phyloP scores from a whole-genome alignment of 2,113 vertebrate species.

The Plestiodon gilberti region DNA sequence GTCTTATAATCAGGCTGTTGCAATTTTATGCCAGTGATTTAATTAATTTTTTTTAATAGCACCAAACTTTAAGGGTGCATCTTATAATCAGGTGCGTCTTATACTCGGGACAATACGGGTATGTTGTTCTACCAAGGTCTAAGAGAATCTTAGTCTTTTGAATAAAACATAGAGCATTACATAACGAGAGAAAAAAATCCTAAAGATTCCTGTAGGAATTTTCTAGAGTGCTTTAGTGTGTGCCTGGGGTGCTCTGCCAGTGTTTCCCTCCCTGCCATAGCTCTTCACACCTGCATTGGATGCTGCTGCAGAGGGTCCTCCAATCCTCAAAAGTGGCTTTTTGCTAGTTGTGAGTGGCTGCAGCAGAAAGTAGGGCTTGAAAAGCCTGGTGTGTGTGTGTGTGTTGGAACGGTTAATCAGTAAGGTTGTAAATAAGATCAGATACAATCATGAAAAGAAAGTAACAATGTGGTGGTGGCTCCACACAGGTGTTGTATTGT shows the following conservation, averaged over 20 bases:
- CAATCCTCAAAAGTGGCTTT: background rate
- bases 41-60: too few relatives aligned
- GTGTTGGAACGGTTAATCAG: too few relatives aligned
- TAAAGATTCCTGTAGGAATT: background rate
- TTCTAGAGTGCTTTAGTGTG: background rate
- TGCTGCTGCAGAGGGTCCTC: background rate
- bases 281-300: background rate
- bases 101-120: too few relatives aligned
- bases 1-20: too few relatives aligned
- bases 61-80: too few relatives aligned
- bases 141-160: background rate
- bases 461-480: background rate
- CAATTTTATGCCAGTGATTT: too few relatives aligned
- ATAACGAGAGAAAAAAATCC: background rate
- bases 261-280: background rate
- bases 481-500: background rate
- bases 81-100: too few relatives aligned
- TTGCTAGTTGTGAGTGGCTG: background rate
- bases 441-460: background rate
- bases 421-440: too few relatives aligned
- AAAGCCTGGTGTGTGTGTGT: background rate
- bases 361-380: background rate
- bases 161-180: background rate
- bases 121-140: background rate
- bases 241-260: background rate